phyloP scores from a whole-genome alignment of 2,113 vertebrate species.

The Pao palembangensis region DNA sequence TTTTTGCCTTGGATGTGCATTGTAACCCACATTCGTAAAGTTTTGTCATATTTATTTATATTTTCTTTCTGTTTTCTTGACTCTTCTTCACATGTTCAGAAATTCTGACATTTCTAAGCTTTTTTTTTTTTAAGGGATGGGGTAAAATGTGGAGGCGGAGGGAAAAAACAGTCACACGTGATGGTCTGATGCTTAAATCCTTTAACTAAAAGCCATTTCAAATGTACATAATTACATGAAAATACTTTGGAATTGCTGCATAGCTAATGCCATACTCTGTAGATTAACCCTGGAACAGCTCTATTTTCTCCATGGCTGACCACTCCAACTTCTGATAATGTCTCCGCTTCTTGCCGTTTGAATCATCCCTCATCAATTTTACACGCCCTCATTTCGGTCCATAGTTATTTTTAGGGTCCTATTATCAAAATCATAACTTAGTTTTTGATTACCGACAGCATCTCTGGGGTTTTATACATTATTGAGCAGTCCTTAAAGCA shows the following conservation, averaged over 20 bases:
- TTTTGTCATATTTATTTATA: not conserved
- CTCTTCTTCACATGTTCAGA: not conserved
- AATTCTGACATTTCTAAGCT: not conserved
- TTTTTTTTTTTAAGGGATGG: not conserved
- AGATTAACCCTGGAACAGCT: conserved; percentile 3
- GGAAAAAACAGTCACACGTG: conserved; percentile 1
- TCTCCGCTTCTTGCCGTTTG: conserved; percentile 52
- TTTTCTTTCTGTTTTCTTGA: not conserved
- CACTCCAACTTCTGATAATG: not conserved
- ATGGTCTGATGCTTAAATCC: conserved; percentile 4
- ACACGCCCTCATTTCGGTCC: conserved; percentile 70
- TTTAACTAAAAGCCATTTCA: conserved; percentile 22
- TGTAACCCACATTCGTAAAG: conserved; percentile 14
- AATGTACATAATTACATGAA: conserved; percentile 21
- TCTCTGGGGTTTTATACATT: conserved; percentile 69
- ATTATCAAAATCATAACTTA: conserved; percentile 75
- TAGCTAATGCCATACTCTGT: conserved; percentile 26
- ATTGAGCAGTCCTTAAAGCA: conserved; percentile 67
- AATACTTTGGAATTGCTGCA: conserved; percentile 16
- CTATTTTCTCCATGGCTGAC: conserved; percentile 27
- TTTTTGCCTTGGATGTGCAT: conserved; percentile 12
- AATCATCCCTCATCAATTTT: conserved; percentile 73
- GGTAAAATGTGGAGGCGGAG: not conserved
- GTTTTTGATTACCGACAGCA: conserved; percentile 72
- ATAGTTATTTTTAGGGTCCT: conserved; percentile 72